These are phyloP conservation scores for Aphrophora alni DNA, from an alignment of 2,888 invertebrate species.

Conservation along the genomic window DNA sequence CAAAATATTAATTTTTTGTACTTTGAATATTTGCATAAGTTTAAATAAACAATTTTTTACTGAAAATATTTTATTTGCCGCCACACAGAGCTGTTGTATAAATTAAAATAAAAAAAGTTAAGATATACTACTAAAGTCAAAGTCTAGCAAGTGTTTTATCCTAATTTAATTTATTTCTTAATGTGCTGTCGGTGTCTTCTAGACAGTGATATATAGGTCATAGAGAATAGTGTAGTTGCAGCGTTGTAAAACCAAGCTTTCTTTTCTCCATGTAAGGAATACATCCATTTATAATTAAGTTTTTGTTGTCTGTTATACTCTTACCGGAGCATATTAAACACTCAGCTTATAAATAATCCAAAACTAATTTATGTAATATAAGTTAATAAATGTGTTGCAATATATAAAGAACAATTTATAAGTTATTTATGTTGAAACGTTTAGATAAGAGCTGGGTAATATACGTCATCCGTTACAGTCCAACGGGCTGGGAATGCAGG, in stretches of 20 bases:
- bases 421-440: background rate
- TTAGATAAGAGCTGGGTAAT: background rate
- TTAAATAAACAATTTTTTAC: background rate
- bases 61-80: background rate
- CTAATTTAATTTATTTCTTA: conserved; percentile 2
- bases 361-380: background rate
- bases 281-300: background rate
- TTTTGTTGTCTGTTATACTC: background rate
- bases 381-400: background rate
- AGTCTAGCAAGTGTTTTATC: background rate
- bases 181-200: background rate
- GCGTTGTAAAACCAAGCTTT: background rate
- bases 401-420: background rate
- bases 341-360: background rate
- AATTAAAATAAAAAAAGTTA: background rate
- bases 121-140: background rate
- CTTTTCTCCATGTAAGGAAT: background rate
- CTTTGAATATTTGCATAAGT: background rate
- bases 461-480: background rate
- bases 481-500: background rate
- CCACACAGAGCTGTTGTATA: background rate
- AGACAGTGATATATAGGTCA: background rate
- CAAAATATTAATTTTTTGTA: background rate
- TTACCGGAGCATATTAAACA: background rate
- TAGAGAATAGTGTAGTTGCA: background rate